Base-by-base conservation (phyloP, 2,797 vertebrate species). In the Silurus lanzhouensis region DNA sequence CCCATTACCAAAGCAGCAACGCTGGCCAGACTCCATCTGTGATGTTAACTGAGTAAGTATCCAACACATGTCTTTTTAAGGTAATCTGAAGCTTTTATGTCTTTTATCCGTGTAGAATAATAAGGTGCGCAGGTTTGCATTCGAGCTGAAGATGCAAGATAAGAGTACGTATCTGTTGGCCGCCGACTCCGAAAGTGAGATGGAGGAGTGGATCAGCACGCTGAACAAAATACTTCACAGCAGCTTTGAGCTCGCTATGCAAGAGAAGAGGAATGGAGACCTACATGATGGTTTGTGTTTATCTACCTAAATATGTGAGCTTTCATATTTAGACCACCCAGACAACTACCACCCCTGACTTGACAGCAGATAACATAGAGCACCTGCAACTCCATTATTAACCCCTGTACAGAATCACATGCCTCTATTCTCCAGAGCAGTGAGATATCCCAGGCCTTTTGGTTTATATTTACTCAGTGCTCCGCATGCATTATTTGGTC, bases 101-200 rank as follows among this genome's bases (percentile, higher is more conserved):
- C 20, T 52, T 6, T 79, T 38, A 20, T 74, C 8, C 48, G 63
- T 55, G 12, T 67, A 99, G 98, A 99, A 99, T 92, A 98, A 95
- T 91, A 97, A 97, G 91, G 97, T 99, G 84, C 95, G 97, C 81
- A 96, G 97, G 85, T 99, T 98, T 88, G 97, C 97, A 0, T 99
- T 99, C 72, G 98, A 99, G 92, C 95, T 99, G 88, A 99, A 99
- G 96, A 99, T 99, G 98, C 98, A 99, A 91, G 98, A 99, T 91
- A 99, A 99, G 93, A 99, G 98, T 88, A 97, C 95, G 80, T 99
- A 98, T 90, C 97, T 99, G 88, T 92, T 99, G 93, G 97, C 98
- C 6, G 96, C 98, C 1, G 98, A 99, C 89, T 95, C 96, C 1
- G 98, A 99, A 84, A 92, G 87, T 1, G 98, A 99, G 95, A 99